Evolutionary conservation across 2,113 vertebrate genomes (phyloP).

Genomic region (Rousettus leschenaultii): DNA sequence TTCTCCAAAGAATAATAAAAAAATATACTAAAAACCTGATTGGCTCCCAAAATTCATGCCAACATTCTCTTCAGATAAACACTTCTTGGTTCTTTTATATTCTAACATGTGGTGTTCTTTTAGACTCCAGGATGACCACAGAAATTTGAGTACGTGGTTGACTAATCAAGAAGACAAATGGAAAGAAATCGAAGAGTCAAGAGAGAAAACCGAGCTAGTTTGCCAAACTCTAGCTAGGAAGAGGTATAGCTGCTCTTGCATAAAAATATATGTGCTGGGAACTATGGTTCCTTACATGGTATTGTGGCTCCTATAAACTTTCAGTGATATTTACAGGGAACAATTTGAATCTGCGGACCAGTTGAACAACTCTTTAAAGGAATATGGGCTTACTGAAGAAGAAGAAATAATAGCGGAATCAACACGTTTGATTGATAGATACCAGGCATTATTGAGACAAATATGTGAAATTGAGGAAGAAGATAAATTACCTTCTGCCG

Average conservation of each 20-base stretch:
- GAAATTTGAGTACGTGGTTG: conserved; percentile 77
- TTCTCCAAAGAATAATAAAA: not conserved
- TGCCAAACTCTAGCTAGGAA: conserved; percentile 68
- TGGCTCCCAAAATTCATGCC: not conserved
- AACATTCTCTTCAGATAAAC: not conserved
- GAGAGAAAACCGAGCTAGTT: conserved; percentile 64
- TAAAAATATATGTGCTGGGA: not conserved
- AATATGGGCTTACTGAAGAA: conserved; percentile 70
- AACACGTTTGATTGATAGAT: conserved; percentile 67
- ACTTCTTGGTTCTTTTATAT: not conserved
- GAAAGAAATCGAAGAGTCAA: conserved; percentile 64
- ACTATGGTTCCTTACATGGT: not conserved
- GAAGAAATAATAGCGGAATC: conserved; percentile 73
- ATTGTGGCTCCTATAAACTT: not conserved
- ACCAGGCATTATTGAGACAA: conserved; percentile 68
- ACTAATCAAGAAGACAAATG: conserved; percentile 77
- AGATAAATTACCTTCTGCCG: conserved; percentile 32
- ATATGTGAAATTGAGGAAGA: conserved; percentile 67
- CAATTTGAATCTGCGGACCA: conserved; percentile 77
- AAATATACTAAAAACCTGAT: not conserved
- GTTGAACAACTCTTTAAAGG: conserved; percentile 74
- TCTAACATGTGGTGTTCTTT: conserved; percentile 4
- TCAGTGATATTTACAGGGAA: conserved; percentile 74
- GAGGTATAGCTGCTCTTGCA: conserved; percentile 72
- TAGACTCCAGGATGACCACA: conserved; percentile 79